Conservation (phyloP, 2,113 vertebrate genomes). For the Pica pica region DNA sequence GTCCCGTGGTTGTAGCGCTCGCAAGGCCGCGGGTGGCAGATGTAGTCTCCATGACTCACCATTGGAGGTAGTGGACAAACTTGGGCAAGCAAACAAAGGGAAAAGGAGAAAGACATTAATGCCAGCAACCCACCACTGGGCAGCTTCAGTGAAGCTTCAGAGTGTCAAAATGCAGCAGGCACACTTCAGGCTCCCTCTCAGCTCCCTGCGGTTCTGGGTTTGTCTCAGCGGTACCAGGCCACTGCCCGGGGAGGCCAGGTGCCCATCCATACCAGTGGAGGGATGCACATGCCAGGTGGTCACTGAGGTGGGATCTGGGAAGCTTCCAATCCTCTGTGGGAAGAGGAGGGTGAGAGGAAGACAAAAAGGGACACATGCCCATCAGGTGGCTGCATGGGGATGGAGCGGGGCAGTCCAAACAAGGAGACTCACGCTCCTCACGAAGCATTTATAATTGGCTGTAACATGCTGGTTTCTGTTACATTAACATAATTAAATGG, state of each 20-base stretch:
- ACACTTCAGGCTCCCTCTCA: background rate
- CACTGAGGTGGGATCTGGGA: background rate
- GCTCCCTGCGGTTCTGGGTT: background rate
- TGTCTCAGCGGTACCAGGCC: background rate
- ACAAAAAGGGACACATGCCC: background rate
- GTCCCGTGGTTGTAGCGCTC: slow-evolving; percentile 84
- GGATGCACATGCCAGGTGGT: background rate
- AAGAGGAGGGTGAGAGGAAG: background rate
- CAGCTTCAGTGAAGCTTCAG: background rate
- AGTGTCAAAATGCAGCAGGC: background rate
- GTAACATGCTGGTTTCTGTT: background rate
- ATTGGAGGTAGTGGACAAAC: slow-evolving; percentile 84
- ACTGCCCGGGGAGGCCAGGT: background rate
- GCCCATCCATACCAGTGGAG: background rate
- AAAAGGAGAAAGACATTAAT: slow-evolving; percentile 1
- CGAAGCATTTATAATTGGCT: background rate
- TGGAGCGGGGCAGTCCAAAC: background rate
- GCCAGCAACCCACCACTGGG: background rate
- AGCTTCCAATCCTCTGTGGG: background rate
- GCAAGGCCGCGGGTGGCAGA: slow-evolving; percentile 86
- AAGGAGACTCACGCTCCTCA: background rate
- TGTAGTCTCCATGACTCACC: slow-evolving; percentile 83
- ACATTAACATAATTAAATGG: background rate
- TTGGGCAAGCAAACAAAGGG: slow-evolving; percentile 54
- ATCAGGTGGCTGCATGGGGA: background rate